phyloP scores from a whole-genome alignment of 2,113 vertebrate species.

The Microtus richardsoni region DNA sequence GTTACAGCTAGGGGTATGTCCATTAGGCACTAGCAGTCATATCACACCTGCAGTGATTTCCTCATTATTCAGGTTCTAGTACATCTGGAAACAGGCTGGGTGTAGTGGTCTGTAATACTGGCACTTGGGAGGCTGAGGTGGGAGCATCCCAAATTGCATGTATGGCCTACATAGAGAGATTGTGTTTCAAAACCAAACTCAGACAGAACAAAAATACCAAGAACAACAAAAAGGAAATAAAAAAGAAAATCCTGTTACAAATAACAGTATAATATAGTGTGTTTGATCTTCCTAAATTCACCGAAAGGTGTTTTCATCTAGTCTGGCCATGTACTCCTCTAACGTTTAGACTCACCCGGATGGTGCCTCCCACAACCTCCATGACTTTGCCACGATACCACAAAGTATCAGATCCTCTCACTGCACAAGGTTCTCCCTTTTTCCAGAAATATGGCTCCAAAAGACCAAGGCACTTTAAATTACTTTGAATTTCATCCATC shows the following conservation, averaged over 20 bases:
- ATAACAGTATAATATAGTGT: neutral
- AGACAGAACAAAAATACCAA: neutral
- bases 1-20: constrained; percentile 1
- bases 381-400: constrained; percentile 94
- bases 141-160: too few species aligned
- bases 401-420: constrained; percentile 93
- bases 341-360: constrained; percentile 87
- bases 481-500: constrained; percentile 89
- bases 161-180: neutral
- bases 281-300: neutral
- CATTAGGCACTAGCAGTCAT: constrained; percentile 20
- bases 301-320: constrained; percentile 33
- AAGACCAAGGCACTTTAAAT: constrained; percentile 90
- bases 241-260: constrained; percentile 26
- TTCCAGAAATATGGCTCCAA: constrained; percentile 93
- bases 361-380: constrained; percentile 85
- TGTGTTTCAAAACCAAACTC: neutral
- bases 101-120: neutral
- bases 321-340: neutral
- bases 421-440: constrained; percentile 90
- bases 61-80: constrained; percentile 28
- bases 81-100: constrained; percentile 1
- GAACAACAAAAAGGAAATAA: neutral
- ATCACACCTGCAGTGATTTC: neutral
- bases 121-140: neutral